Conservation (phyloP, 2,888 invertebrate species). For the Chironomus riparius region DNA sequence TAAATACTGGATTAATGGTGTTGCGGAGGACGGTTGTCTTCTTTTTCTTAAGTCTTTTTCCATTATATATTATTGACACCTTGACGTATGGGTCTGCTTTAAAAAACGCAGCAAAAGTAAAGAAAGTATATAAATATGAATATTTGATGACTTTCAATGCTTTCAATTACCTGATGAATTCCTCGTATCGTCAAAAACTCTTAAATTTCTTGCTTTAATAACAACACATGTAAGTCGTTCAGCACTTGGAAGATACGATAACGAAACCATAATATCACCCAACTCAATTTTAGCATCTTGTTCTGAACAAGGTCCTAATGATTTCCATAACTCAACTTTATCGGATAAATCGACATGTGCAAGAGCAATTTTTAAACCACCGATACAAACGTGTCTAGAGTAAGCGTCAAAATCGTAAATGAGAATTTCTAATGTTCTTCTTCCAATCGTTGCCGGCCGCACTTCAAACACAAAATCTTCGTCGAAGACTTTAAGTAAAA, state of each 20-base stretch:
- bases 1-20: slow-evolving; percentile 81
- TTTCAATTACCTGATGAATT: slow-evolving; percentile 63
- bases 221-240: slow-evolving; percentile 83
- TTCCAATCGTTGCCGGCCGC: slow-evolving; percentile 44
- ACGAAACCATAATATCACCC: slow-evolving; percentile 84
- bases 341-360: slow-evolving; percentile 49
- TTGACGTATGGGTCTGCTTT: slow-evolving; percentile 85
- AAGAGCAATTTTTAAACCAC: slow-evolving; percentile 50
- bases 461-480: slow-evolving; percentile 61
- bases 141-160: neutral
- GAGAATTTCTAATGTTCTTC: slow-evolving; percentile 51
- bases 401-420: slow-evolving; percentile 58
- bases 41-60: slow-evolving; percentile 84
- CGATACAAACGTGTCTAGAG: slow-evolving; percentile 54
- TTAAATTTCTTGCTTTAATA: slow-evolving; percentile 82
- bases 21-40: slow-evolving; percentile 85
- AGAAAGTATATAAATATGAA: neutral
- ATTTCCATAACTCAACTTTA: slow-evolving; percentile 49
- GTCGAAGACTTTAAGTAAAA: slow-evolving; percentile 48
- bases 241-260: slow-evolving; percentile 85
- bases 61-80: slow-evolving; percentile 77
- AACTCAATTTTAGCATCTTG: slow-evolving; percentile 62
- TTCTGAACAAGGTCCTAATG: slow-evolving; percentile 46
- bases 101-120: no score
- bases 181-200: slow-evolving; percentile 83